Conservation (phyloP, 2,888 invertebrate species). For the Buathra laborator region DNA sequence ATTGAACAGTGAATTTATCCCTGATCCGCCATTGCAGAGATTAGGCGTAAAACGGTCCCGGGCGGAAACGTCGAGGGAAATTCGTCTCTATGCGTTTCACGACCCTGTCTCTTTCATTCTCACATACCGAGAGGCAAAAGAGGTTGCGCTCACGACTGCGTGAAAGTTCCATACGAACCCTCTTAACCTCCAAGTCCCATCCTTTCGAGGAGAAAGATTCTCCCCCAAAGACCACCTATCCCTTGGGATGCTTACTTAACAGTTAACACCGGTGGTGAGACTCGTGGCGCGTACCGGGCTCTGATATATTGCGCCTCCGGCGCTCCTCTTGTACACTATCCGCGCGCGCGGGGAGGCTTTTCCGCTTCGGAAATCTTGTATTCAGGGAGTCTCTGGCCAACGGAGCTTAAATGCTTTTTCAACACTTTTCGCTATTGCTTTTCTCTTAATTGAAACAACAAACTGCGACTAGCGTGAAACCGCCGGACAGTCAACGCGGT, state of each 20-base stretch:
- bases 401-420: not conserved
- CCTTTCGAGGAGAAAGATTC: conserved; percentile 34
- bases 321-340: conserved; percentile 22
- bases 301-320: conserved; percentile 62
- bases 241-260: conserved; percentile 77
- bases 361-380: conserved; percentile 57
- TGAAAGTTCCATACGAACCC: conserved; percentile 72
- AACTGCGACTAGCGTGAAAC: conserved; percentile 8
- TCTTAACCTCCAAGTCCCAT: conserved; percentile 73
- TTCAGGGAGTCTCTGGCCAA: conserved; percentile 7
- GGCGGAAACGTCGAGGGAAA: conserved; percentile 70
- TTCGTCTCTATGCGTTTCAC: conserved; percentile 66
- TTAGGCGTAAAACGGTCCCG: conserved; percentile 76
- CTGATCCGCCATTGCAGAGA: conserved; percentile 73
- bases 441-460: conserved; percentile 47
- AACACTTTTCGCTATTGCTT: not conserved
- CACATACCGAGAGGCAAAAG: conserved; percentile 16
- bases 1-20: conserved; percentile 67
- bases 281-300: conserved; percentile 34
- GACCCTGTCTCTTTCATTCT: conserved; percentile 29
- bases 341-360: conserved; percentile 30
- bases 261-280: conserved; percentile 73
- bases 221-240: conserved; percentile 70
- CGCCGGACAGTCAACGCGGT: conserved; percentile 29
- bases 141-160: conserved; percentile 58